These are phyloP conservation scores for Leptura quadrifasciata DNA, from an alignment of 2,888 invertebrate species.

Conservation along the genomic window DNA sequence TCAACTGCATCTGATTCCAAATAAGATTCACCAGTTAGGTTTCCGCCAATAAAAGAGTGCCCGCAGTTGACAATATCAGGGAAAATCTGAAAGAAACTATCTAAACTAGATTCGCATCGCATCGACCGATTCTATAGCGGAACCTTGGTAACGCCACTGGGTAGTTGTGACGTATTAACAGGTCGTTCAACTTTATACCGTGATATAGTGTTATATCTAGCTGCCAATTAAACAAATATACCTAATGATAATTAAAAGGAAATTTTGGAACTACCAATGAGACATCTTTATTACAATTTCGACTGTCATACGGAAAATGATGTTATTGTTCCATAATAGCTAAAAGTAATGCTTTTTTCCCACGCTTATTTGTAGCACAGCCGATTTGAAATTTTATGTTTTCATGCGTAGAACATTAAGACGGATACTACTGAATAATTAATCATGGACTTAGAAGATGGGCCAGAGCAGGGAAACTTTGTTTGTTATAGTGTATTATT, in stretches of 20 bases:
- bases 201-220: conserved; percentile 7
- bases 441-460: conserved; percentile 7
- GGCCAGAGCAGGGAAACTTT: background rate
- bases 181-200: conserved; percentile 1
- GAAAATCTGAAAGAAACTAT: no score
- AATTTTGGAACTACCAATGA: conserved; percentile 9
- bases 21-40: no score
- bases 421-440: conserved; percentile 10
- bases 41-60: no score
- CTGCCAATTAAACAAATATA: conserved; percentile 20
- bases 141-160: background rate
- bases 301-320: background rate
- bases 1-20: no score
- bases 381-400: background rate
- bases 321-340: background rate
- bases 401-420: conserved; percentile 13
- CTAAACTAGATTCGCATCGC: no score
- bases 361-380: conserved; percentile 15
- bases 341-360: background rate
- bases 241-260: conserved; percentile 13
- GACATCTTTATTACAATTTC: background rate
- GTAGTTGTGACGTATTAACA: background rate
- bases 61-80: no score
- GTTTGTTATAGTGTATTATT: background rate
- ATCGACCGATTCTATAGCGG: background rate